Evolutionary conservation across 2,113 vertebrate species (phyloP).

Genomic region (Rhinichthys klamathensis): DNA sequence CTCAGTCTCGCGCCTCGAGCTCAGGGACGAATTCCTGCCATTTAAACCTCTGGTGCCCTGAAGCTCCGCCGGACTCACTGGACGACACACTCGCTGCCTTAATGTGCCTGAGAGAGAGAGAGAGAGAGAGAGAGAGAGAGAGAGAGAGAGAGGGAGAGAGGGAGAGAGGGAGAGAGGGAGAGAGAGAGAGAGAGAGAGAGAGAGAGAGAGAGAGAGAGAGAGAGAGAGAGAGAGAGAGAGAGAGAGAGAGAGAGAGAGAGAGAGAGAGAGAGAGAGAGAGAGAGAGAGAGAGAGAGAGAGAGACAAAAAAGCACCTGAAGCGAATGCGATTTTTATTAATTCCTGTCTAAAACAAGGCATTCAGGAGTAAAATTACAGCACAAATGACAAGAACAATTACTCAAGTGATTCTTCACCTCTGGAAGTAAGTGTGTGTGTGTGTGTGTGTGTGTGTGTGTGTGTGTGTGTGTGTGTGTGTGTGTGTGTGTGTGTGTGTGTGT

Average conservation of each 20-base stretch:
- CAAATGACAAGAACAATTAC: conserved; percentile 79
- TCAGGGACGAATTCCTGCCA: conserved; percentile 97
- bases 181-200: no score
- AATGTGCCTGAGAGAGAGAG: no score
- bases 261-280: conserved; percentile 65
- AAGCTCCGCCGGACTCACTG: conserved; percentile 83
- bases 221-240: conserved; percentile 83
- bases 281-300: conserved; percentile 64
- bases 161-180: no score
- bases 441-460: no score
- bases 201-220: no score
- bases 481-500: no score
- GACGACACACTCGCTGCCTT: conserved; percentile 93
- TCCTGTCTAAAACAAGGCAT: conserved; percentile 91
- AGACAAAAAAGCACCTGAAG: conserved; percentile 86
- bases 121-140: no score
- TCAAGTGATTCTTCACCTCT: conserved; percentile 74
- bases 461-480: no score
- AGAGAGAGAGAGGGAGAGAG: no score
- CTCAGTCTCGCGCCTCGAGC: conserved; percentile 93
- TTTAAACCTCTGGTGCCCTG: conserved; percentile 89
- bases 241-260: conserved; percentile 4
- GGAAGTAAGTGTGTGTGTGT: conserved; percentile 57
- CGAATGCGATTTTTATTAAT: conserved; percentile 91
- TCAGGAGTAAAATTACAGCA: conserved; percentile 80